These are phyloP conservation scores for Hirudinaria manillensis DNA, from an alignment of 2,888 invertebrate species.

Conservation along the genomic window DNA sequence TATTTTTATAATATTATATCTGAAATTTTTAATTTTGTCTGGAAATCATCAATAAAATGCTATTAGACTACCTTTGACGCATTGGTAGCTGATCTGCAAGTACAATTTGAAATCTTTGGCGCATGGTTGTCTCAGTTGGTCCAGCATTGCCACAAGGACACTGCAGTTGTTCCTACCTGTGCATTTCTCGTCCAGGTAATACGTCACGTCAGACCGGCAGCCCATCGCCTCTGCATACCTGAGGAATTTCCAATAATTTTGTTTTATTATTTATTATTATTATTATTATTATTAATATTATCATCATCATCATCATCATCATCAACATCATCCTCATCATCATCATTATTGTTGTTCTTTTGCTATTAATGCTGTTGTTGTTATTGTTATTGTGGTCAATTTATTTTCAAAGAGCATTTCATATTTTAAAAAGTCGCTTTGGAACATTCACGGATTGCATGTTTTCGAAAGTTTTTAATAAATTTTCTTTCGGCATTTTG, in stretches of 20 bases:
- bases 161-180: conserved; percentile 34
- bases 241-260: not conserved
- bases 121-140: conserved; percentile 36
- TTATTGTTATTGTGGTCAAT: too few species aligned
- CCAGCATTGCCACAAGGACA: conserved; percentile 36
- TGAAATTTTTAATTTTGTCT: not conserved
- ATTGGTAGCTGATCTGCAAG: conserved; percentile 36
- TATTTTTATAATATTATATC: conserved; percentile 12
- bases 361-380: too few species aligned
- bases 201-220: conserved; percentile 34
- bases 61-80: conserved; percentile 29
- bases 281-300: too few species aligned
- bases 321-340: too few species aligned
- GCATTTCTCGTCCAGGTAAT: conserved; percentile 31
- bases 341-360: too few species aligned
- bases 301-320: too few species aligned
- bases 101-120: conserved; percentile 38
- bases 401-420: too few species aligned
- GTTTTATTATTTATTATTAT: too few species aligned
- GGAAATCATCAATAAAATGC: not conserved
- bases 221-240: conserved; percentile 35
- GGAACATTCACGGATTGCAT: too few species aligned
- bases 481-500: too few species aligned
- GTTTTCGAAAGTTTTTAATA: too few species aligned
- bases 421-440: too few species aligned